Evolutionary conservation across 2,113 vertebrate species (phyloP), one percentile per base, ranked within the genome.

Genomic region (Eolophus roseicapilla): DNA sequence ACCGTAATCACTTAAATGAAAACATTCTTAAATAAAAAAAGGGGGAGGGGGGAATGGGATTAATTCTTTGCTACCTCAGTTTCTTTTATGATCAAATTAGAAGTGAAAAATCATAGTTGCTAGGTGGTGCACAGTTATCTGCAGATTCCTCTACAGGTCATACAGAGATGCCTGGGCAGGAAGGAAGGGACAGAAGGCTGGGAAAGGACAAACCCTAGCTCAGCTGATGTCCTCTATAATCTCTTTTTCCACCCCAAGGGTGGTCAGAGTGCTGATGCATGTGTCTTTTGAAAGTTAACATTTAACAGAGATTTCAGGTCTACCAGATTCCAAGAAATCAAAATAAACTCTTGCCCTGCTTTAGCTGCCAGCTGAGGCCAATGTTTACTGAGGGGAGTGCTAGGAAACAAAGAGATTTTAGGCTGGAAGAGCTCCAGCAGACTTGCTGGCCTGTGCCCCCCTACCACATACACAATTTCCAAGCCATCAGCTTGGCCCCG

Each of bases 291-390:
- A 93, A 97, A 97, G 97, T 97, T 97, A 98, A 98, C 97, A 97
- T 98, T 97, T 98, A 98, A 97, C 97, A 97, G 97, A 95, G 95
- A 97, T 97, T 98, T 95, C 93, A 95, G 96, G 96, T 97, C 97
- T 97, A 94, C 95, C 13, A 53, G 97, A 97, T 97, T 97, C 97
- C 96, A 97, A 97, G 97, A 97, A 97, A 96, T 93, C 94, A 97
- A 97, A 97, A 97, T 95, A 96, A 97, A 96, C 97, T 97, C 95
- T 95, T 95, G 96, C 92, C 96, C 95, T 88, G 80, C 73, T 82
- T 46, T 10, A 47, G 95, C 89, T 96, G 96, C 97, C 97, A 97
- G 95, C 88, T 91, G 97, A 95, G 96, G 95, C 96, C 96, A 92
- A 28, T 84, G 96, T 96, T 95, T 92, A 85, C 82, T 11, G 74